Evolutionary conservation across 2,797 vertebrate species (phyloP).

Genomic region (Chaenodraco wilsoni): DNA sequence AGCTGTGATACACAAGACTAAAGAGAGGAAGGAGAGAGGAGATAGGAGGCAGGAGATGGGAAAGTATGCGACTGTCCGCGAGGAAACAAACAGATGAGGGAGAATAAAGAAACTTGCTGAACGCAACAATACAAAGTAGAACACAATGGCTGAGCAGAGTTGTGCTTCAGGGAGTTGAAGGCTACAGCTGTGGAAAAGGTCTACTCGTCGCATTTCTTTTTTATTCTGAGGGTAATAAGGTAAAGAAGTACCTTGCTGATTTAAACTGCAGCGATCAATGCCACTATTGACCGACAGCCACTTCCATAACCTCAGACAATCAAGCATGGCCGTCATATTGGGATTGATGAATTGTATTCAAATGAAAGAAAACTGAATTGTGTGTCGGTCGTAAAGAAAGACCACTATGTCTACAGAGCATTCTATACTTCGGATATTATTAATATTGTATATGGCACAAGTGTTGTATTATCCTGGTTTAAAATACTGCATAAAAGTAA

Average conservation of each 20-base stretch:
- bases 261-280: conserved; percentile 6
- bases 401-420: not conserved
- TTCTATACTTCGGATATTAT: too few relatives aligned
- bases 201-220: conserved; percentile 2
- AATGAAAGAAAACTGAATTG: conserved; percentile 4
- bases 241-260: not conserved
- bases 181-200: conserved; percentile 42
- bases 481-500: too few relatives aligned
- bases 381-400: not conserved
- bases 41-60: conserved; percentile 36
- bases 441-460: too few relatives aligned
- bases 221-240: not conserved
- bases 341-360: not conserved
- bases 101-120: conserved; percentile 86
- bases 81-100: conserved; percentile 84
- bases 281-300: not conserved
- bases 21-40: conserved; percentile 71
- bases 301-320: not conserved
- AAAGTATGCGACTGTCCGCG: conserved; percentile 83
- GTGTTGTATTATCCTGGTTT: too few relatives aligned
- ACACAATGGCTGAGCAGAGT: conserved; percentile 37
- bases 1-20: conserved; percentile 85
- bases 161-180: conserved; percentile 46
- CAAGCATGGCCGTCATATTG: not conserved
- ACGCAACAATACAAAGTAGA: conserved; percentile 73